Percentiles rank a stretch among this genome's conserved stretches.
Conservation (phyloP, 2,888 invertebrate species). For the Anaspis maculata region DNA sequence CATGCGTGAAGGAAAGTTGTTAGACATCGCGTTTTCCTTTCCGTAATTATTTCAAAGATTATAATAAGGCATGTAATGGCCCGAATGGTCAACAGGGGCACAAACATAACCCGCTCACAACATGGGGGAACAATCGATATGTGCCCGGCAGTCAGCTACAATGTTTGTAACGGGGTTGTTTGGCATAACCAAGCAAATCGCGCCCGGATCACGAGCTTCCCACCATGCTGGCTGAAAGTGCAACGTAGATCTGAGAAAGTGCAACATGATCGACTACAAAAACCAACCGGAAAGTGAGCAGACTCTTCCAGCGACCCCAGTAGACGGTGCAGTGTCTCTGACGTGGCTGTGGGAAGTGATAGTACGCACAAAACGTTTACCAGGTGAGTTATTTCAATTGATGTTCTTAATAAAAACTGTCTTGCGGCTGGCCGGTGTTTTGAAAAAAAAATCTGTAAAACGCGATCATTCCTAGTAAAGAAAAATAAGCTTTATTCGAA, state of each 20-base stretch:
- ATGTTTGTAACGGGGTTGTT: conserved; percentile 11
- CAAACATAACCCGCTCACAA: too few relatives aligned
- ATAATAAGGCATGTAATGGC: too few relatives aligned
- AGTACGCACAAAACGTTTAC: conserved; percentile 63
- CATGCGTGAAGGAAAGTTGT: too few relatives aligned
- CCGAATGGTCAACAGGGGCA: too few relatives aligned
- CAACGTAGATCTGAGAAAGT: neutral
- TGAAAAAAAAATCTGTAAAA: too few relatives aligned
- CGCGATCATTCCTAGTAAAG: too few relatives aligned
- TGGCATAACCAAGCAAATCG: conserved; percentile 8
- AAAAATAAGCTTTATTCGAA: too few relatives aligned
- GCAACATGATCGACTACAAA: conserved; percentile 13
- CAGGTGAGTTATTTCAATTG: conserved; percentile 45
- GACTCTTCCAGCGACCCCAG: conserved; percentile 6
- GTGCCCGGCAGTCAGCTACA: too few relatives aligned
- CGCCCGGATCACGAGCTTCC: conserved; percentile 6
- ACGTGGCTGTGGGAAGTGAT: conserved; percentile 78
- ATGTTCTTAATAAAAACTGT: neutral
- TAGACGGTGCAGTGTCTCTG: conserved; percentile 43
- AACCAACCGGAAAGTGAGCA: conserved; percentile 8
- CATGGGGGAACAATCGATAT: too few relatives aligned
- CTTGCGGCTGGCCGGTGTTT: too few relatives aligned
- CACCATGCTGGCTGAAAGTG: conserved; percentile 1
- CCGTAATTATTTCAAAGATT: too few relatives aligned
- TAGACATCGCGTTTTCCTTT: too few relatives aligned